Percentiles rank a stretch among this genome's conserved stretches.
phyloP scores from a whole-genome alignment of 2,797 vertebrate species.

The Sebastolobus altivelis region DNA sequence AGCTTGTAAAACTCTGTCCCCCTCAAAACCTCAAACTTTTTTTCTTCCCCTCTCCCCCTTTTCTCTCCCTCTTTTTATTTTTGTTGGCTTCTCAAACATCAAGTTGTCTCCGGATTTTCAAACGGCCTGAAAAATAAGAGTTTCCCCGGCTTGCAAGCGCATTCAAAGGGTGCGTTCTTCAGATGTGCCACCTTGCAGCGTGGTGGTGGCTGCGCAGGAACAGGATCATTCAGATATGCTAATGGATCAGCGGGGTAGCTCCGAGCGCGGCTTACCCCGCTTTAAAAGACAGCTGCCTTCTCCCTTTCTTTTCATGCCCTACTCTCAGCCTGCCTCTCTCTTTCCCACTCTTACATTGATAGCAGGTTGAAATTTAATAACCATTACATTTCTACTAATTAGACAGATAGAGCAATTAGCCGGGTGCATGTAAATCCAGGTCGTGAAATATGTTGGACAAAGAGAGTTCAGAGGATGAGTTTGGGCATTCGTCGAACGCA shows the following conservation, averaged over 20 bases:
- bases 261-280: conserved; percentile 85
- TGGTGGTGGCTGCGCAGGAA: conserved; percentile 84
- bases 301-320: conserved; percentile 84
- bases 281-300: conserved; percentile 89
- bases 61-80: conserved; percentile 77
- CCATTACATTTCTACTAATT: conserved; percentile 84
- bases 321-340: conserved; percentile 75
- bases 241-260: conserved; percentile 89
- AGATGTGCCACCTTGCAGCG: conserved; percentile 90
- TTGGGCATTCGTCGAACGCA: conserved; percentile 61
- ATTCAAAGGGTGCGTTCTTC: conserved; percentile 86
- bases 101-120: conserved; percentile 87
- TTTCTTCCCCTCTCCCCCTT: conserved; percentile 63
- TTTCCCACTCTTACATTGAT: conserved; percentile 72
- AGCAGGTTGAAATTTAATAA: conserved; percentile 84
- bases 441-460: conserved; percentile 75
- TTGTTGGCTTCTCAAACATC: conserved; percentile 86
- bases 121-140: conserved; percentile 85
- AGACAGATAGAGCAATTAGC: conserved; percentile 84
- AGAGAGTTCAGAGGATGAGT: conserved; percentile 76
- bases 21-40: conserved; percentile 83
- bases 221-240: conserved; percentile 90
- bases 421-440: conserved; percentile 77
- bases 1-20: conserved; percentile 83
- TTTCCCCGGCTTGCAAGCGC: conserved; percentile 80